Evolutionary conservation across 2,888 invertebrate species (phyloP), one percentile per base, ranked within the genome.

Genomic region (Ecliptopera silaceata): DNA sequence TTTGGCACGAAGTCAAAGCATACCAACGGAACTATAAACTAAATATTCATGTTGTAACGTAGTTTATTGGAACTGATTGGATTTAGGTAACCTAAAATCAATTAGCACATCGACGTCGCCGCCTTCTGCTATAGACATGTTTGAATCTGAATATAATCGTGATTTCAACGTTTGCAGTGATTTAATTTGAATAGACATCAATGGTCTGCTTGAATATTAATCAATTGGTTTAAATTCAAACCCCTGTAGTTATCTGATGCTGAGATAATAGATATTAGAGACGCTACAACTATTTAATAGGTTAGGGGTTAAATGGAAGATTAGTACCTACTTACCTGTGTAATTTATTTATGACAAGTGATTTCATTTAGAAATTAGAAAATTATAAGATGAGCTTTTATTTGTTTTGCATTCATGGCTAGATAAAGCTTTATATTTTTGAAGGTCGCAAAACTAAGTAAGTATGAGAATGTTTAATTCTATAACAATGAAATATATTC

Each of bases 131-230:
- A 49, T 50, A 17, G 53, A 54, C 53, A 50, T 46, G 53, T 54
- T 53, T 29, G 32, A 31, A 38, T 48, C 36, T 42, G 41, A 54
- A 54, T 46, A 36, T 31, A 32, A 29, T 45, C 41, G 26, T 41
- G 41, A 41, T 18, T 26, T 22, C 8, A 6, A 13, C 12, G 12
- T 34, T 32, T 2, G n/a, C 12, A 32, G 11, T 12, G 12, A 32
- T 50, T 56, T 48, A 51, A 56, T 59, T 59, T 54, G 56, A 59
- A 59, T 48, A 59, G 31, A 42, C 50, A 54, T 57, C 55, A 59
- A 62, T 58, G 57, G 53, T 55, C 38, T 48, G 38, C 20, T 50
- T 53, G 61, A 64, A 60, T 61, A 61, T 55, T 60, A 58, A 62
- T 56, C 56, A 56, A 61, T 56, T 52, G 55, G 41, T 56, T 53